phyloP scores from a whole-genome alignment of 2,888 invertebrate species.

The Stramonita haemastoma region DNA sequence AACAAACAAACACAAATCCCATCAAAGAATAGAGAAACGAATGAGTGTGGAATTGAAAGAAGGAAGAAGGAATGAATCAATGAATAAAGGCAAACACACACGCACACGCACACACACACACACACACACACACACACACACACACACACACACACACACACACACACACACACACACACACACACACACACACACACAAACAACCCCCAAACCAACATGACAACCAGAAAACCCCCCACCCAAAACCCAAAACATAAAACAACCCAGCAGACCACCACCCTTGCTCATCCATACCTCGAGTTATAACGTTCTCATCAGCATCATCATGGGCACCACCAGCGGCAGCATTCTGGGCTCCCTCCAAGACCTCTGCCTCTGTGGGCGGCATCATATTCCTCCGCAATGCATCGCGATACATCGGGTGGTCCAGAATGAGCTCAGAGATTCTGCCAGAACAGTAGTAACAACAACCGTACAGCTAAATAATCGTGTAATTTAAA shows the following conservation, averaged over 20 bases:
- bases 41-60: too few species aligned
- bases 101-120: background rate
- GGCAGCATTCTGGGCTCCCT: background rate
- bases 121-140: background rate
- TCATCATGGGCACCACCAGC: background rate
- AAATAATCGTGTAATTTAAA: too few species aligned
- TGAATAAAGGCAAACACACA: background rate
- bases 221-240: too few species aligned
- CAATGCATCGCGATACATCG: constrained; percentile 53
- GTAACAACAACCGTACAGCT: too few species aligned
- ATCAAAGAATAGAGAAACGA: too few species aligned
- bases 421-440: constrained; percentile 65
- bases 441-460: constrained; percentile 47
- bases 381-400: constrained; percentile 35
- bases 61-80: background rate
- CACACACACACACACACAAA: background rate
- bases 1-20: too few species aligned
- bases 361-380: constrained; percentile 32
- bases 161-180: background rate
- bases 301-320: background rate
- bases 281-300: background rate
- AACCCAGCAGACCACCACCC: too few species aligned
- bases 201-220: background rate
- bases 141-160: background rate
- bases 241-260: too few species aligned